Base-by-base conservation (phyloP, 2,888 invertebrate species). In the Rhopalosiphum nymphaeae region DNA sequence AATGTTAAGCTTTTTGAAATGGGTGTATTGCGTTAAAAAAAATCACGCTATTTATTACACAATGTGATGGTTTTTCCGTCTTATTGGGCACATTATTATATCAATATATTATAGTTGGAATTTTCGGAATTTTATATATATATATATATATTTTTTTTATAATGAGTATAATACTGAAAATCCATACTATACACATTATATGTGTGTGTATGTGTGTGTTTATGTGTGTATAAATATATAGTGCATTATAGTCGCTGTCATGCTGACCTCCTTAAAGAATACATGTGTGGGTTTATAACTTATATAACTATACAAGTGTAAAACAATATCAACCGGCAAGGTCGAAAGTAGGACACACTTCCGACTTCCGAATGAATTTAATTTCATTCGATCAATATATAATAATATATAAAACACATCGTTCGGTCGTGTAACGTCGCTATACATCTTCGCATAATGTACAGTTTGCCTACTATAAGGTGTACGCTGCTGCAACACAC, bases 351-450 rank as follows among this genome's bases (percentile, higher is more conserved):
- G 89, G 89, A 89, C 89, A 57, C 56, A 88, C 9, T 36, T 26
- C 57, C 42, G 57, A 89, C 42, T 46, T 90, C 67, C 90, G 46
- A 46, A 46, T 46, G 67, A 67, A 49, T 89, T 89, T 89, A 61
- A 89, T 89, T 89, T 89, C 89, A 44, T 29, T 89, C 89, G 89
- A 89, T 89, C 89, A 46, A 89, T 61, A 89, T 61, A 46, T 25
- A 4, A 25, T 57, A n/a, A 67, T 36, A 67, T n/a, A 67, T 36
- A 78, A 78, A 10, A 36, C 78, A 36, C 16, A 53, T 53, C n/a
- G 78, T 61, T n/a, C 61, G 57, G 89, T 46, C 89, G 57, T 89
- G 29, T 44, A 44, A 29, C 25, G 26, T 1, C 61, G 61, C n/a
- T n/a, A 46, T 67, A n/a, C 61, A 61, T 90, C 61, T 44, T 46